Conservation (phyloP, 2,113 vertebrate species). For the Orthonyx spaldingii region DNA sequence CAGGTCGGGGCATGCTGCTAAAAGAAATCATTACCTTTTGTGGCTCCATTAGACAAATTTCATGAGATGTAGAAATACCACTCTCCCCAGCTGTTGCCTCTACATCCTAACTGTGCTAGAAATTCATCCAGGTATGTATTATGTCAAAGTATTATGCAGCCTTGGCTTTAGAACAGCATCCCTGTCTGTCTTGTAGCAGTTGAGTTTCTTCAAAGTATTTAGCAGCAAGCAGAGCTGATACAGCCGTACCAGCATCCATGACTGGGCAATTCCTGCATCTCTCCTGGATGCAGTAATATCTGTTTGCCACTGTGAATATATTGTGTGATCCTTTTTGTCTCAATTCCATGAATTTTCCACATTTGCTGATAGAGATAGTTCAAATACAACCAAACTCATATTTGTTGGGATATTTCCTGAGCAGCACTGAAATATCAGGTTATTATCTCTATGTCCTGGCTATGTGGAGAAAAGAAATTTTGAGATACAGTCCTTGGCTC, state of each 20-base stretch:
- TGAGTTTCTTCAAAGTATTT: not conserved
- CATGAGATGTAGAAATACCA: not conserved
- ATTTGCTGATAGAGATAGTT: not conserved
- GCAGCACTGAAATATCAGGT: not conserved
- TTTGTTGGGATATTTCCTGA: not conserved
- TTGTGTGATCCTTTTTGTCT: not conserved
- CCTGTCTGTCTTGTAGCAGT: not conserved
- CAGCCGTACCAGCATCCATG: not conserved
- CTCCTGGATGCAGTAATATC: not conserved
- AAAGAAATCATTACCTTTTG: not conserved
- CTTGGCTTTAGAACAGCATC: not conserved
- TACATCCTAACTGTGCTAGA: not conserved
- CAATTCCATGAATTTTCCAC: not conserved
- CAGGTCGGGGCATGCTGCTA: not conserved
- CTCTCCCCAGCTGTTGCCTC: rapidly evolving
- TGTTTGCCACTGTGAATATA: not conserved
- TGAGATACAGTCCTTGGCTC: not conserved
- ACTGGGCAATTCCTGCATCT: not conserved
- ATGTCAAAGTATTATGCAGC: not conserved
- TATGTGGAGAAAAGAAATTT: not conserved
- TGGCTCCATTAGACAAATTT: not conserved
- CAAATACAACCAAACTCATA: not conserved
- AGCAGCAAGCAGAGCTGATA: not conserved
- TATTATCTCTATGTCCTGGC: not conserved
- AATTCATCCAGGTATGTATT: not conserved